Percentiles rank a stretch among this genome's conserved stretches.
Evolutionary conservation across 2,888 invertebrate genomes (phyloP).

Genomic region (Azorinus chamasolen): DNA sequence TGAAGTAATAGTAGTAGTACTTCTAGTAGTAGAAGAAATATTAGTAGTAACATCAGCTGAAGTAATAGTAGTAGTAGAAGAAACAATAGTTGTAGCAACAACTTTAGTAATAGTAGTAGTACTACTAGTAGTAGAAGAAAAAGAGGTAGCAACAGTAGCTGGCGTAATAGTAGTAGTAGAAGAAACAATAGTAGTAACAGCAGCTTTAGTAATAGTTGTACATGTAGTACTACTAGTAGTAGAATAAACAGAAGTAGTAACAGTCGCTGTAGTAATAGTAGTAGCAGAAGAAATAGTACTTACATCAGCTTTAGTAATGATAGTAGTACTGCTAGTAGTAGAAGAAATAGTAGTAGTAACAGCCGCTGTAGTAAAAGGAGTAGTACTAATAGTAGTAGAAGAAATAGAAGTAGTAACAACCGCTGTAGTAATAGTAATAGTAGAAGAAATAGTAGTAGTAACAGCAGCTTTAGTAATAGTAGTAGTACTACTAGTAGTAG

Average conservation of each 20-base stretch:
- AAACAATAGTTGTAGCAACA: not conserved
- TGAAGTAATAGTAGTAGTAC: no score
- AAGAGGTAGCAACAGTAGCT: no score
- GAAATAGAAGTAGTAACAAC: not conserved
- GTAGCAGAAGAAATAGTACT: not conserved
- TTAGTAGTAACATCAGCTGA: no score
- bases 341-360: not conserved
- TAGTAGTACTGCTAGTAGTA: no score
- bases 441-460: slow-evolving; percentile 1
- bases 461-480: not conserved
- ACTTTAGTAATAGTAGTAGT: not conserved
- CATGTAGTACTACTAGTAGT: not conserved
- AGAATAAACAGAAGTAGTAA: not conserved
- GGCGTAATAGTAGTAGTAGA: no score
- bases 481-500: not conserved
- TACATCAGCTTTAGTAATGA: not conserved
- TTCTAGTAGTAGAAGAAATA: no score
- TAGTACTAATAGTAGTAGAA: slow-evolving; percentile 1
- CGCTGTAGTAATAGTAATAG: not conserved
- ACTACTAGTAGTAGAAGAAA: no score
- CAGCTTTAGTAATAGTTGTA: no score
- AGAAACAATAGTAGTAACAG: no score
- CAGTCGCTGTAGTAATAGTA: not conserved
- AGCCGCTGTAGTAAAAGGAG: not conserved
- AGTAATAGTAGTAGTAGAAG: no score